Base-by-base conservation (phyloP, 2,113 vertebrate species). In the Chloropsis cyanopogon region DNA sequence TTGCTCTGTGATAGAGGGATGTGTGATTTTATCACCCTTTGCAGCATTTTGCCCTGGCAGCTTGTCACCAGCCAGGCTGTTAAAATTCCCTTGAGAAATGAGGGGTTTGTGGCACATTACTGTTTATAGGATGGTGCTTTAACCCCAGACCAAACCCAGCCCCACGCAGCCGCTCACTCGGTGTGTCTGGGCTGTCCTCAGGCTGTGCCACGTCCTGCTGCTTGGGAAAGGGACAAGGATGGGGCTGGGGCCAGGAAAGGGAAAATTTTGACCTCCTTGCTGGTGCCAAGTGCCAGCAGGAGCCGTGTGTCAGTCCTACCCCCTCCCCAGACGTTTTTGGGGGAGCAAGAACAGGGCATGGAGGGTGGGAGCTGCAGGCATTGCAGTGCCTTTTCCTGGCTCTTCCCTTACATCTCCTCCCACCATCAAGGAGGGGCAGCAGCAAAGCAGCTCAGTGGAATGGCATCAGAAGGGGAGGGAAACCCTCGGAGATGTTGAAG, bases 101-200 rank as follows among this genome's bases (percentile, higher is more conserved):
- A 49, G 63, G 56, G 63, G 53, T 76, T 54, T 1, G 0, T 16
- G 71, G 63, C 54, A 54, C 64, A 33, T 69, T 25, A 3, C 17
- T 8, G 49, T 42, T 83, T 70, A 33, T 20, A 28, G 63, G 63
- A 15, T 23, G 33, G 35, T 17, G 71, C 35, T 63, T 83, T 37
- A 63, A 63, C 35, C 71, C 41, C 70, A 41, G 46, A 8, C 39
- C 70, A 28, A 39, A 1, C 23, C 63, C 54, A 35, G 29, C 21
- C 63, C 63, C 41, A 26, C 0, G 0, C 37, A 28, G 60, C 37
- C 5, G 0, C 46, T 68, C 53, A 1, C 17, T 35, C 17, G 0
- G 23, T 2, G 22, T 18, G 6, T 70, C 54, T 12, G 6, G 8
- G 52, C 14, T 52, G 66, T 35, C 35, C 69, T 37, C 3, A 0